Evolutionary conservation across 2,888 invertebrate genomes (phyloP), one percentile per base, ranked within the genome.

Genomic region (Asteroscopus sphinx): DNA sequence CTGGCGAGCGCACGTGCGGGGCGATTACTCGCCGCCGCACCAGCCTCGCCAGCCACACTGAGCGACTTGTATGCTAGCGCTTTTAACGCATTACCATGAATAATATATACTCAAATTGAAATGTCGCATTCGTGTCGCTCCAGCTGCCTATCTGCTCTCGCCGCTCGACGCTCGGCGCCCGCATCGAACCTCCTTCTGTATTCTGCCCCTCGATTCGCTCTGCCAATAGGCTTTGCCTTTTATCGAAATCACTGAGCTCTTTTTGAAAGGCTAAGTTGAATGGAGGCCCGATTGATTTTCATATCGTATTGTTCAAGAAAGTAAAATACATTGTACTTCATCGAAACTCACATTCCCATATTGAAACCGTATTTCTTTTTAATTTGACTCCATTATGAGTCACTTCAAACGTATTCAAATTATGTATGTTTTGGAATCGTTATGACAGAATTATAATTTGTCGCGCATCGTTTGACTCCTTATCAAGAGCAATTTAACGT

Each of bases 41-140:
- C 67, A 52, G 61, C 57, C 47, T 42, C 54, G 76, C 82, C 83
- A 82, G 86, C 77, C 82, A 80, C 77, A 81, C 83, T 75, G 82
- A 88, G 86, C 87, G 85, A 88, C 87, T 88, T 87, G 88, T 89
- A 87, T 88, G 90, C 84, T 83, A 81, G 87, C 86, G 92, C 93
- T 94, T 93, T 92, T 92, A 94, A 92, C 92, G 93, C 90, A 93
- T 93, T 94, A 93, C 92, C 92, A 90, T 94, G 93, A 93, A 93
- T 94, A 93, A 93, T 92, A 94, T 93, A 94, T 91, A 83, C 89
- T 87, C 89, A 93, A 93, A 94, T 93, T 94, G 94, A 93, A 93
- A 93, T 91, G 92, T 92, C 93, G 93, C 89, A 91, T 92, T 92
- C 91, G 86, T 84, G 89, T 90, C 89, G 89, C 89, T 89, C 87